Percentiles rank a stretch among this genome's conserved stretches.
Conservation (phyloP, 2,888 invertebrate genomes). For the Dasypogon diadema region DNA sequence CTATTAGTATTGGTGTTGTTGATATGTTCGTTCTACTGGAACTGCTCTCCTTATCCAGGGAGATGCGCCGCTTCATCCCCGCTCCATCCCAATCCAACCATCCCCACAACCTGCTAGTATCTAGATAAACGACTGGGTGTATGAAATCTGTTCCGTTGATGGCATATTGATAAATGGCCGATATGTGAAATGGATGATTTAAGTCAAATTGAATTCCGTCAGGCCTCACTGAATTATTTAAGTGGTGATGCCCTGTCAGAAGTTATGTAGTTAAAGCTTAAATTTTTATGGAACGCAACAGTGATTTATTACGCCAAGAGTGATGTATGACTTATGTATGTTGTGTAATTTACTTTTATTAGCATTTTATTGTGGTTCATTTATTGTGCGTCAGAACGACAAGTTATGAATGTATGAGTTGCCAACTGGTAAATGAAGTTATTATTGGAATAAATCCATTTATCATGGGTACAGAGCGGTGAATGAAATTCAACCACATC, state of each 20-base stretch:
- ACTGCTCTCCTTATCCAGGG: conserved; percentile 2
- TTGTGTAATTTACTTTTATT: conserved; percentile 37
- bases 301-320: conserved; percentile 27
- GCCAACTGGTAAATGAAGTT: no score
- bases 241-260: conserved; percentile 29
- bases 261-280: conserved; percentile 44
- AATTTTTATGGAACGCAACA: conserved; percentile 8
- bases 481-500: no score
- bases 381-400: no score
- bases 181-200: conserved; percentile 56
- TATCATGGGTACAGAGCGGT: no score
- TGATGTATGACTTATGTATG: conserved; percentile 37
- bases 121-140: conserved; percentile 56
- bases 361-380: conserved; percentile 21
- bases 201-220: conserved; percentile 56
- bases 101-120: no score
- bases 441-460: no score
- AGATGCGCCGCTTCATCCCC: not conserved
- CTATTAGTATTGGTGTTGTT: not conserved
- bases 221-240: conserved; percentile 51
- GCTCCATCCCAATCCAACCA: conserved; percentile 6
- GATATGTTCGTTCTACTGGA: not conserved
- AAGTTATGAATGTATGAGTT: no score
- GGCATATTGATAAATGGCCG: conserved; percentile 56
- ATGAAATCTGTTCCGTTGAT: conserved; percentile 56